Evolutionary conservation across 2,113 vertebrate genomes (phyloP), one percentile per base, ranked within the genome.

Genomic region (Nerophis lumbriciformis): DNA sequence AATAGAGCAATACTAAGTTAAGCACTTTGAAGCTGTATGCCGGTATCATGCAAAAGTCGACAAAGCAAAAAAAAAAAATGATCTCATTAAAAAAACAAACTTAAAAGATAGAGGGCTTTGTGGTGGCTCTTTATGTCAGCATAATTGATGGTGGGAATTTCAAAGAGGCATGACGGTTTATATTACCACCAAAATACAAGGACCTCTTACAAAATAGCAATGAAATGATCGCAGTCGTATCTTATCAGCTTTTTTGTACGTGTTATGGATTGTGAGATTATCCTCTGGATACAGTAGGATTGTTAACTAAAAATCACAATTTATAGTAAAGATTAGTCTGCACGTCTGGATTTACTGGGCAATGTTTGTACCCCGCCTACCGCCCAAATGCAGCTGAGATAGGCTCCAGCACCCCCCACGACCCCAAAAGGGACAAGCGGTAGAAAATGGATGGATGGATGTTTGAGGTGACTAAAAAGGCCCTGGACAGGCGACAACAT

Each of bases 121-220:
- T 61, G 47, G 52, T 7, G 3, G 21, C 54, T 73, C 69, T 50
- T 71, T 83, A 76, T 51, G 19, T 62, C 44, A 15, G n/a, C 75
- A 58, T 83, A 81, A 85, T 81, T 84, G 75, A 75, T 68, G 72
- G 48, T 59, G 54, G 77, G 52, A 60, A 77, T 83, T 81, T 79
- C 75, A 80, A 86, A 71, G 73, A 78, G 73, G 78, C 42, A 48
- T 39, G 38, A 28, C 14, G 6, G 28, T 37, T 35, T 53, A 36
- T 42, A 42, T 42, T 42, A 53, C 6, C 13, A 53, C 11, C 21
- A 53, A 52, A 53, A 53, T 53, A 53, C 28, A 53, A 53, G 12
- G 52, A 12, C 28, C 36, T 28, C 14, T 53, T 13, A 35, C 11
- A 53, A 53, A 53, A 53, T 5, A 53, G 12, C 28, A 35, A 8